Evolutionary conservation across 1,140 invertebrate genomes (phyloP), one percentile per base, ranked within the genome.

Genomic region (Acromyrmex heyeri): DNA sequence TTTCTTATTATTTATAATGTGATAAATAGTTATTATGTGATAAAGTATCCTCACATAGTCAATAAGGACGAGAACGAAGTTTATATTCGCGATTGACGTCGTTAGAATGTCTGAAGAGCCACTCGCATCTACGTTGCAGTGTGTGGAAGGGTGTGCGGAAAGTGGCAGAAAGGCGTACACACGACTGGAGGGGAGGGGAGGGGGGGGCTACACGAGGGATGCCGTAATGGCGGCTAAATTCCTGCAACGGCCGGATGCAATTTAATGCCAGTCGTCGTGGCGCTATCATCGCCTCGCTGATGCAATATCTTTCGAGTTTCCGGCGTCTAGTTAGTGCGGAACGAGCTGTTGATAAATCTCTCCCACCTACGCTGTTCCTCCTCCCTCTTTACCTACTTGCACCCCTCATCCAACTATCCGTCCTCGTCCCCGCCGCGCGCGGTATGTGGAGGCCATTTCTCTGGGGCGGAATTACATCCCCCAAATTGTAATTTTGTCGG

Each of bases 401-500:
- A 72, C 75, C 81, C 30, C 81, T 73, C 65, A 38, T 70, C 83
- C 65, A 67, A 78, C 87, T 73, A 72, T 59, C 86, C 87, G 38
- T 62, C 70, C 81, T 86, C 87, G 61, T 50, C 88, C 85, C 77
- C 65, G 70, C 55, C 85, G 87, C 92, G 90, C 89, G 90, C 89
- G 94, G 94, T 94, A 95, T 95, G 94, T 94, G 93, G 85, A 92
- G 93, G 91, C 94, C 94, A 95, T 95, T 95, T 95, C 94, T 95
- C 94, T 88, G 87, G 82, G 53, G 64, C 92, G 92, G 90, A 95
- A 94, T 94, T 95, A 95, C 94, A 94, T 94, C 92, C 91, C 87
- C 94, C 93, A 93, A 95, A 95, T 95, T 94, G 93, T 95, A 95
- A 95, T 95, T 95, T 94, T 93, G 92, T 93, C 92, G 93, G 91